Evolutionary conservation across 2,113 vertebrate species (phyloP).

Genomic region (Caracal caracal): DNA sequence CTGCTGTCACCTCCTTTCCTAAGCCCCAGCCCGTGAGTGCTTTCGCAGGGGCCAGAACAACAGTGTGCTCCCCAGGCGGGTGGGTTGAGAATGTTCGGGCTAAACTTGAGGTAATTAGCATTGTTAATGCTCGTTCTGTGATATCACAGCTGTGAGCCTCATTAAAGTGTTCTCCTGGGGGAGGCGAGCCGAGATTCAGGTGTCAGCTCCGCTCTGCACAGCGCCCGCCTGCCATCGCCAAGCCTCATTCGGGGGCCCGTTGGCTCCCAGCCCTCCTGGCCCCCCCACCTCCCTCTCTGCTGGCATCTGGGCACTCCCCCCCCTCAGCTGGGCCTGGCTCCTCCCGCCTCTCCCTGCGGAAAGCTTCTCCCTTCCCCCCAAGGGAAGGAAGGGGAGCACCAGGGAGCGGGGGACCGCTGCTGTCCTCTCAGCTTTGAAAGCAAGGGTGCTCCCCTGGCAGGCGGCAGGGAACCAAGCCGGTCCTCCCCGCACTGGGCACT

Average conservation of each 20-base stretch:
- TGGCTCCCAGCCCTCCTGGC: conserved; percentile 35
- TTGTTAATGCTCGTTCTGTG: conserved; percentile 85
- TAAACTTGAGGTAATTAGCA: conserved; percentile 88
- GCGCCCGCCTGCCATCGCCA: conserved; percentile 66
- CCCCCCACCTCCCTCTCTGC: conserved; percentile 55
- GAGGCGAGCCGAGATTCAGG: conserved; percentile 80
- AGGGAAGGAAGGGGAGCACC: not conserved
- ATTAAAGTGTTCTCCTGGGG: conserved; percentile 85
- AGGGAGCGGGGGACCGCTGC: not conserved
- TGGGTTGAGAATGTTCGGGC: conserved; percentile 79
- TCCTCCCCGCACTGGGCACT: not conserved
- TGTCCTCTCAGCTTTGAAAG: not conserved
- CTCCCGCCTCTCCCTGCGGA: not conserved
- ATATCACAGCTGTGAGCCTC: conserved; percentile 86
- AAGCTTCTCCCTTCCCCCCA: not conserved
- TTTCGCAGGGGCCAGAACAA: conserved; percentile 72
- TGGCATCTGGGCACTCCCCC: conserved; percentile 46
- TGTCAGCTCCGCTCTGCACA: conserved; percentile 76
- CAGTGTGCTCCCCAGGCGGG: conserved; percentile 74
- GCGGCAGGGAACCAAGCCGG: not conserved
- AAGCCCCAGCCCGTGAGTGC: conserved; percentile 13
- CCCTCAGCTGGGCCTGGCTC: conserved; percentile 15
- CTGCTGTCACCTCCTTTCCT: conserved; percentile 5
- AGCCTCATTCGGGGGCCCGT: conserved; percentile 65
- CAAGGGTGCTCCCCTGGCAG: not conserved